A percentile compares a stretch with the other conserved stretches of the same genome.
These are phyloP conservation scores for Ornithoptera priamus DNA, from an alignment of 2,888 invertebrate species.

Conservation along the genomic window DNA sequence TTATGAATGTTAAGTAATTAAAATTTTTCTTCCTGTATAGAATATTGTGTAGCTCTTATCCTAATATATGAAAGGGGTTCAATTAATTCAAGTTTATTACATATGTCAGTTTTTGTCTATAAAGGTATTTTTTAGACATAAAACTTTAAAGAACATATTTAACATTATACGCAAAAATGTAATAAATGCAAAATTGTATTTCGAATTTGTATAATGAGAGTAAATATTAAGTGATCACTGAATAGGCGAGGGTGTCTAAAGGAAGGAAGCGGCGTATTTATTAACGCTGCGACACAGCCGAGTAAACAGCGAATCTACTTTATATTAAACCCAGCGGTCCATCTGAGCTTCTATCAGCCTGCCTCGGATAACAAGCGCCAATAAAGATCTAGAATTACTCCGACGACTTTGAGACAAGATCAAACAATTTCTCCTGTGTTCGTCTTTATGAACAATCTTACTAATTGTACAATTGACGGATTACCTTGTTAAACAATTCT, in stretches of 20 bases:
- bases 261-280: conserved; percentile 58
- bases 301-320: conserved; percentile 67
- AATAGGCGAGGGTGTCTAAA: conserved; percentile 46
- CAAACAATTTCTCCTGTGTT: not conserved
- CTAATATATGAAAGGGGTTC: no score
- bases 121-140: no score
- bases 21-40: no score
- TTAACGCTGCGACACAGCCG: conserved; percentile 64
- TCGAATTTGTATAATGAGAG: conserved; percentile 46
- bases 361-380: conserved; percentile 36
- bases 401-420: conserved; percentile 21
- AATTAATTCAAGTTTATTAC: no score
- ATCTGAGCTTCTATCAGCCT: conserved; percentile 59
- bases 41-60: no score
- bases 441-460: not conserved
- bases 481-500: no score
- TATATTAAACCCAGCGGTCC: conserved; percentile 68
- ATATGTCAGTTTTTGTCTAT: no score
- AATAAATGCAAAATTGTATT: conserved; percentile 41
- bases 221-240: conserved; percentile 60
- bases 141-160: not conserved
- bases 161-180: conserved; percentile 27
- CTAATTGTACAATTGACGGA: no score
- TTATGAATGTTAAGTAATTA: no score
- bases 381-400: conserved; percentile 29